phyloP scores from a whole-genome alignment of 2,113 vertebrate genomes.

The Lucifuga dentata region DNA sequence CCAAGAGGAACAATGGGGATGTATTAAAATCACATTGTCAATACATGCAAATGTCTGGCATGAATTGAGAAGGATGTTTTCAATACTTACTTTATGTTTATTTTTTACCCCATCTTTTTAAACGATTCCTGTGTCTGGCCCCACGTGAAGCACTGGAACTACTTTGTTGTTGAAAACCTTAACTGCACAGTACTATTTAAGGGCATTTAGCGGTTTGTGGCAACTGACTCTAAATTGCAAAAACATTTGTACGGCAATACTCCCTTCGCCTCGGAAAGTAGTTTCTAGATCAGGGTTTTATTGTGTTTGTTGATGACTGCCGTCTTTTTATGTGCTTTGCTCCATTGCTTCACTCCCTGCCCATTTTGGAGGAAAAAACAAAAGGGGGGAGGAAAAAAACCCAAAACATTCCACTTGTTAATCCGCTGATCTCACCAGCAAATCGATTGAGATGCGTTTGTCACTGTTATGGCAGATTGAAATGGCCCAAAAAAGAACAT shows the following conservation, averaged over 20 bases:
- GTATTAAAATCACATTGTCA: constrained; percentile 74
- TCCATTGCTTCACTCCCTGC: constrained; percentile 78
- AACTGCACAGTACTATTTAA: constrained; percentile 81
- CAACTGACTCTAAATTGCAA: constrained; percentile 80
- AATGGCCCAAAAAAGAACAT: constrained; percentile 73
- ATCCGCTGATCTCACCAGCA: constrained; percentile 79
- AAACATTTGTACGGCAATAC: constrained; percentile 81
- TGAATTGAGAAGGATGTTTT: constrained; percentile 67
- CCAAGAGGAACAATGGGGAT: constrained; percentile 62
- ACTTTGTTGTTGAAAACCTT: constrained; percentile 76
- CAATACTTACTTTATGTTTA: constrained; percentile 65
- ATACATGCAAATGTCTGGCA: constrained; percentile 66
- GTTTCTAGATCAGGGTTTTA: constrained; percentile 82
- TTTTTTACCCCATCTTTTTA: constrained; percentile 49
- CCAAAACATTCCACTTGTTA: constrained; percentile 75
- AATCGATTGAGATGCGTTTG: constrained; percentile 79
- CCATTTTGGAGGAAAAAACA: constrained; percentile 69
- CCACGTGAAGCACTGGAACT: constrained; percentile 69
- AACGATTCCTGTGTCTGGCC: constrained; percentile 66
- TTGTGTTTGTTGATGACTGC: constrained; percentile 82
- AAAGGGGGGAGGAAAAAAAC: constrained; percentile 19
- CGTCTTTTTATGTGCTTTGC: constrained; percentile 81
- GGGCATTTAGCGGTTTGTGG: constrained; percentile 81
- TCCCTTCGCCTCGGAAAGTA: constrained; percentile 71
- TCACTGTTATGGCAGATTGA: constrained; percentile 73